phyloP scores from a whole-genome alignment of 2,888 invertebrate genomes.

The Leptopilina syphax region DNA sequence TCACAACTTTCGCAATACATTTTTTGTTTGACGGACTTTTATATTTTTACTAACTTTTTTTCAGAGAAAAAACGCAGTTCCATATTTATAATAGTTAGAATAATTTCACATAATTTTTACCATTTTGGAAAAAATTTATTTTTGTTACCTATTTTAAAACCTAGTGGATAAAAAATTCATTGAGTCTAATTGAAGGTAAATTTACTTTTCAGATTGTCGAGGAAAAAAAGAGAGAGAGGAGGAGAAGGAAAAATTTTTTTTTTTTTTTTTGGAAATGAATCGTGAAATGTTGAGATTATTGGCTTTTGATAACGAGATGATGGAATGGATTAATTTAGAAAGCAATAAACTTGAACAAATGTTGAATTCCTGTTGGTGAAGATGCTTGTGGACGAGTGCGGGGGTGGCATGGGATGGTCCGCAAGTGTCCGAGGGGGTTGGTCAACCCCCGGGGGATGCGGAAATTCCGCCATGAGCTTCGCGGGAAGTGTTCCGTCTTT shows the following conservation, averaged over 20 bases:
- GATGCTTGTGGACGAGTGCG: slow-evolving; percentile 73
- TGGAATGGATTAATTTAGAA: slow-evolving; percentile 32
- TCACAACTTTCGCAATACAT: neutral
- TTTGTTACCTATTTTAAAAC: no score
- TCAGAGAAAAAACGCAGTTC: no score
- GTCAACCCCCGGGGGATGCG: slow-evolving; percentile 72
- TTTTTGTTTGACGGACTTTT: neutral
- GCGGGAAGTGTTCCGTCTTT: slow-evolving; percentile 74
- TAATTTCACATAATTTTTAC: no score
- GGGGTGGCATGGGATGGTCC: slow-evolving; percentile 66
- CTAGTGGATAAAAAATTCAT: no score
- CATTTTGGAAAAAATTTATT: no score
- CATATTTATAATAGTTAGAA: no score
- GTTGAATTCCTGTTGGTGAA: slow-evolving; percentile 47
- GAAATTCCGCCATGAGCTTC: slow-evolving; percentile 73
- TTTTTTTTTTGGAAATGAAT: neutral
- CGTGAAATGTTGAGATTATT: neutral
- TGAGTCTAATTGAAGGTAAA: no score
- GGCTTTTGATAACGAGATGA: slow-evolving; percentile 12
- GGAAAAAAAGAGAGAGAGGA: neutral
- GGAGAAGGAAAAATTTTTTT: neutral
- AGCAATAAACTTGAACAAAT: slow-evolving; percentile 29
- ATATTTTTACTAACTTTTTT: neutral
- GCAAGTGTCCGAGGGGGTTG: slow-evolving; percentile 66
- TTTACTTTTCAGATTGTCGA: neutral